Percentiles rank a stretch among this genome's conserved stretches.
Evolutionary conservation across 2,797 vertebrate genomes (phyloP).

Genomic region (Pelobates cultripes): DNA sequence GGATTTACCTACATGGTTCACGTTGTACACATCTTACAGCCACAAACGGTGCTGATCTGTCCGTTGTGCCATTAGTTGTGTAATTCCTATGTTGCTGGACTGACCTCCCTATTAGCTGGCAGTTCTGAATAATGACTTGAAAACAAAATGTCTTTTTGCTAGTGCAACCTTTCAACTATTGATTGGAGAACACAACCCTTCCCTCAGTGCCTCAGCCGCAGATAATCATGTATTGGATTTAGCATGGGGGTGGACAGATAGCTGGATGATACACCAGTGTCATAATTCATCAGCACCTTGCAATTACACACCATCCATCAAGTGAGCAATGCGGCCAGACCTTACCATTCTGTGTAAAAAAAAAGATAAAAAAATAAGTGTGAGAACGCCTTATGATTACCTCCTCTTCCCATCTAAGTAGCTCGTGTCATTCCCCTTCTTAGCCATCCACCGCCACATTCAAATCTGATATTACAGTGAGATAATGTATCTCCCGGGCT

Average conservation of each 20-base stretch:
- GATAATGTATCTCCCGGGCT: no score
- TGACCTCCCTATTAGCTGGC: conserved; percentile 25
- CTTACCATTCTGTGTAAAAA: no score
- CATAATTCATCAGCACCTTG: conserved; percentile 39
- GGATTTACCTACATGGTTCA: not conserved
- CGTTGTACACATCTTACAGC: not conserved
- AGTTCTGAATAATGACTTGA: conserved; percentile 42
- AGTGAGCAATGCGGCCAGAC: not conserved
- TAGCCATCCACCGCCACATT: no score
- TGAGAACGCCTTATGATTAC: no score
- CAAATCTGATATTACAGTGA: no score
- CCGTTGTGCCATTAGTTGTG: conserved; percentile 2
- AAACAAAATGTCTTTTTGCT: not conserved
- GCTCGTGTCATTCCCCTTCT: no score
- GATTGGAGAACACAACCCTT: conserved; percentile 33
- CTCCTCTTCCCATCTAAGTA: no score
- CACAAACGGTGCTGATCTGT: not conserved
- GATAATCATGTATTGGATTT: conserved; percentile 56
- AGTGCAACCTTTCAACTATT: conserved; percentile 43
- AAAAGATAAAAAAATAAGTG: no score
- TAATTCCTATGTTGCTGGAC: conserved; percentile 32
- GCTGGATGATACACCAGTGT: conserved; percentile 23
- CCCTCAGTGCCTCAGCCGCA: not conserved
- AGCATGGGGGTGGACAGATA: conserved; percentile 32
- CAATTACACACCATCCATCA: conserved; percentile 37